Base-by-base conservation (phyloP, 2,888 invertebrate species). In the Entomobrya multifasciata region DNA sequence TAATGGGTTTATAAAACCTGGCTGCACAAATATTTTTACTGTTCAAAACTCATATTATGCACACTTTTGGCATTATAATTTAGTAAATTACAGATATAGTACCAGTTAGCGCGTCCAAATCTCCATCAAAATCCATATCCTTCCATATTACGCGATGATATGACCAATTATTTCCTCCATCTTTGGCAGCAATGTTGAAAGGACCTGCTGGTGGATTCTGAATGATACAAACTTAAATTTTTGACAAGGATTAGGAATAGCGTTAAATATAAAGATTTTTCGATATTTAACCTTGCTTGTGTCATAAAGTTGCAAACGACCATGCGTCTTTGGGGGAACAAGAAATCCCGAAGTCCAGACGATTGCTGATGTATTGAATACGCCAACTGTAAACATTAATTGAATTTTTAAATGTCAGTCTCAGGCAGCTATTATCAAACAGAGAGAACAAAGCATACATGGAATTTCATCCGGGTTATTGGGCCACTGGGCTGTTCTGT, bases 321-420 rank as follows among this genome's bases (percentile, higher is more conserved):
- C 92, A 27, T 90, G 81, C 0, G 90, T 91, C 70, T 92, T 92
- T 22, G 90, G 90, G 1, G 92, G 91, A 22, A 91, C 91, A 41
- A 92, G 81, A 86, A 92, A 92, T 15, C 92, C 92, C 11, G 91
- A 91, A 0, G 92, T 91, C 91, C 91, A 91, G 0, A 91, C 79
- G 27, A 92, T 89, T 13, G 91, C 92, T 65, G 91, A 89, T 11
- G 87, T 88, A 17, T 92, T 91, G 47, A 90, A 89, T 15, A 91
- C 90, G 62, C 86, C 86, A 22, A 67, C 91, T 91, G 60, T 11
- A 84, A 88, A n/a, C n/a, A n/a, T n/a, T n/a, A n/a, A n/a, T n/a
- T n/a, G n/a, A n/a, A n/a, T n/a, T n/a, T n/a, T n/a, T n/a, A n/a
- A n/a, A n/a, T n/a, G 78, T 41, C 22, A 62, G 44, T 65, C 15